Percentiles rank a stretch among this genome's conserved stretches.
These are phyloP conservation scores for Leptinotarsa rubiginosa DNA, from an alignment of 2,888 invertebrate species.

Conservation along the genomic window DNA sequence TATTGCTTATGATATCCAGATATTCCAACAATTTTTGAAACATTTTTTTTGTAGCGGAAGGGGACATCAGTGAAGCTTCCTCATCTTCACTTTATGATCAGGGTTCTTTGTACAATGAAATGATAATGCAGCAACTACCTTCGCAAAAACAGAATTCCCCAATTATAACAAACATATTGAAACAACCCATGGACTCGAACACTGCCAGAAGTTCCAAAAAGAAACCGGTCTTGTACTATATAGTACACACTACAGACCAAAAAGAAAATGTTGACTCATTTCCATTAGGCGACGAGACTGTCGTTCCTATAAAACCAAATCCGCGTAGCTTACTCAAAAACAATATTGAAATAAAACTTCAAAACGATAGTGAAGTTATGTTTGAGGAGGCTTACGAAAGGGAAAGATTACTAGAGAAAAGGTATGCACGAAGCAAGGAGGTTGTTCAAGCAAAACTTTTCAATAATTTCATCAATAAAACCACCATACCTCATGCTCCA, in stretches of 20 bases:
- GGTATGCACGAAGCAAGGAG: conserved; percentile 59
- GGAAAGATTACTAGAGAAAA: conserved; percentile 47
- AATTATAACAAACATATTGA: conserved; percentile 50
- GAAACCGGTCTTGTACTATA: conserved; percentile 53
- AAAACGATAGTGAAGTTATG: conserved; percentile 20
- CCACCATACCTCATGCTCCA: conserved; percentile 62
- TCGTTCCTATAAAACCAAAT: conserved; percentile 51
- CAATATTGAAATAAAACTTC: conserved; percentile 28
- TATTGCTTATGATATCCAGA: background rate
- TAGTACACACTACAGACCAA: conserved; percentile 57
- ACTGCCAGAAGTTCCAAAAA: conserved; percentile 37
- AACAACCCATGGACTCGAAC: conserved; percentile 39
- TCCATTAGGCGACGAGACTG: conserved; percentile 20
- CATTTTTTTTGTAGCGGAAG: conserved; percentile 36
- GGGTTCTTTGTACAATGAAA: conserved; percentile 42
- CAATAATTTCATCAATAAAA: conserved; percentile 61
- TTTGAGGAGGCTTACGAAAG: conserved; percentile 13
- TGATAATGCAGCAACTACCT: conserved; percentile 2
- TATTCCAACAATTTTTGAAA: background rate
- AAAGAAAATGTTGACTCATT: conserved; percentile 61
- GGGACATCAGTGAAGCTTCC: conserved; percentile 36
- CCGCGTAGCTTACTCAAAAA: conserved; percentile 62
- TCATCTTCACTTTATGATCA: conserved; percentile 31
- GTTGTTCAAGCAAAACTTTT: conserved; percentile 59
- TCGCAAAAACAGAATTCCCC: conserved; percentile 13